Evolutionary conservation across 2,113 vertebrate genomes (phyloP), one percentile per base, ranked within the genome.

Genomic region (Amblyopsis rosae): DNA sequence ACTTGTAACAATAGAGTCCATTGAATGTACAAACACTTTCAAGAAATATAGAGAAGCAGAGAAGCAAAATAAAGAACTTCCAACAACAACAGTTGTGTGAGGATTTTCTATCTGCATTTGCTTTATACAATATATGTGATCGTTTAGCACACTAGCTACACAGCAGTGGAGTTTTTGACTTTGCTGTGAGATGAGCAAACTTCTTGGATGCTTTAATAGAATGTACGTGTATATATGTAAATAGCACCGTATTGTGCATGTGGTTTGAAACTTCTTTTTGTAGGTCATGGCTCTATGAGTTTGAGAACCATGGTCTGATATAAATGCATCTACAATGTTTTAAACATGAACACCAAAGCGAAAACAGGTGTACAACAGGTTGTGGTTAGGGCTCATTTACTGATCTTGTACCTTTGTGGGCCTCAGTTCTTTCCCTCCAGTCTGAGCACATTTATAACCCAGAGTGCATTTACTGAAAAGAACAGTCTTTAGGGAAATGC

Each of bases 401-500:
- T 47, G 49, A 49, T 62, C 26, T 46, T 8, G 6, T 41, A 41
- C 35, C 47, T 47, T 19, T 57, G 26, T 46, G 19, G 12, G n/a
- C 65, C 65, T 49, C 48, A 50, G 13, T 70, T 68, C 49, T 79
- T 62, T 69, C 33, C 47, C 10, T 53, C 12, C 70, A 6, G 56
- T 75, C 63, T 48, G 71, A 71, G 76, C 63, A 76, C 70, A 84
- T 89, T 82, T 45, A 55, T 86, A 86, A 91, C 86, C 89, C 80
- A 69, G 65, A 76, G 76, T 89, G 88, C 82, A 69, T 85, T 76
- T 84, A 82, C 82, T 88, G 86, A 89, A 87, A 77, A 86, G 69
- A 76, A 71, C 26, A 80, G 86, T 89, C 91, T 89, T 87, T 74
- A 82, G 90, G 89, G 90, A 92, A 90, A 82, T 76, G 75, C 75